Conservation (phyloP, 2,113 vertebrate genomes). For the Zootoca vivipara region DNA sequence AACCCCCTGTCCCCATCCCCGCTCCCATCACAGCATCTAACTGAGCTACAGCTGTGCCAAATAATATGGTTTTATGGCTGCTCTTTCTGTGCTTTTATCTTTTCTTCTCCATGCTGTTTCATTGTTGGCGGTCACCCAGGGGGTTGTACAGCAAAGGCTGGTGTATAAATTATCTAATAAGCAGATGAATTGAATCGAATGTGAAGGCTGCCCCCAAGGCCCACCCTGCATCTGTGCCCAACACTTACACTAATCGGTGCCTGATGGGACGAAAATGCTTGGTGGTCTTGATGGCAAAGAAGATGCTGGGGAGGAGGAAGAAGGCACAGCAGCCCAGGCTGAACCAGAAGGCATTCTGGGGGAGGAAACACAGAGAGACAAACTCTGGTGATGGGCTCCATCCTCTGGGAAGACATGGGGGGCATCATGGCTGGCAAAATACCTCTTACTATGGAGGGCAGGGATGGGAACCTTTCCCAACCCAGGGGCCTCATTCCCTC, state of each 20-base stretch:
- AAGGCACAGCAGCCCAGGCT: slow-evolving; percentile 90
- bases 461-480: too few species aligned
- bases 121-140: background rate
- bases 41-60: background rate
- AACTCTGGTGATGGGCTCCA: background rate
- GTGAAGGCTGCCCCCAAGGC: fast-evolving
- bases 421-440: background rate
- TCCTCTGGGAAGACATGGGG: background rate
- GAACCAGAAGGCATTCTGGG: slow-evolving; percentile 95
- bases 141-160: background rate
- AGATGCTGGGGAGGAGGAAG: slow-evolving; percentile 88
- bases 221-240: fast-evolving
- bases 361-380: background rate
- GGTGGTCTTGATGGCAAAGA: slow-evolving; percentile 88
- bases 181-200: background rate
- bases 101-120: background rate
- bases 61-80: background rate
- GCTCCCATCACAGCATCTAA: background rate
- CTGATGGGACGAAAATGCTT: slow-evolving; percentile 84
- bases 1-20: too few species aligned
- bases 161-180: background rate
- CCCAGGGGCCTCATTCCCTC: too few species aligned
- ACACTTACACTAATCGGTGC: slow-evolving; percentile 77
- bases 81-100: background rate
- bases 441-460: background rate